Evolutionary conservation across 2,888 invertebrate species (phyloP), one percentile per base, ranked within the genome.

Genomic region (Lacanobia oleracea): DNA sequence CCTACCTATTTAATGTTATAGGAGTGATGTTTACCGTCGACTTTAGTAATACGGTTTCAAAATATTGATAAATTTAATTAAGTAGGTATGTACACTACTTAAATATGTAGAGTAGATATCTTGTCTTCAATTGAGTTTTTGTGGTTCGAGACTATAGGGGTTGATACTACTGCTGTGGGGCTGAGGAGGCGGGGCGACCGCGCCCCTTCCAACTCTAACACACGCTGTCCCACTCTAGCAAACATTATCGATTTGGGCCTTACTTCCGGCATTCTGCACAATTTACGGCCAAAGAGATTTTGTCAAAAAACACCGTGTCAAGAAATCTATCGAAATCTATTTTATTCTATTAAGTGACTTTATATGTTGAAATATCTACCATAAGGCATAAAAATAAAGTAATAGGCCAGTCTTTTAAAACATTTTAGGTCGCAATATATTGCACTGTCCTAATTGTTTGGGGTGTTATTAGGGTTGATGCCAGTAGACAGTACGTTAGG

Each of bases 191-290:
- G 90, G 90, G 72, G 88, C 87, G 63, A 76, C 84, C 88, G 87
- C 93, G 91, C 92, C 92, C 91, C 88, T 86, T 84, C 70, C 77
- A 86, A 56, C 59, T 75, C 69, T 73, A 73, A 77, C 76, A 72
- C 77, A 79, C 78, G 81, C 90, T 79, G 67, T 93, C 93, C 83
- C 90, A 79, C 84, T 93, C 92, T 85, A 72, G 72, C 91, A 77
- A 85, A 88, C 88, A 83, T 91, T 91, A 94, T 94, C 93, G 93
- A 94, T 93, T 93, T 86, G 80, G 67, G 77, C 73, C 75, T 77
- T 62, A 88, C 89, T 92, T 92, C 89, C 89, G 90, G 88, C 59
- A 64, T 77, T 79, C 80, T 85, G 85, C 53, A 69, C 59, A 81
- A 53, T 68, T 53, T 65, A 51, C 21, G 48, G n/a, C 54, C 54